Conservation (phyloP, 2,797 vertebrate species). For the Coregonus sp. region DNA sequence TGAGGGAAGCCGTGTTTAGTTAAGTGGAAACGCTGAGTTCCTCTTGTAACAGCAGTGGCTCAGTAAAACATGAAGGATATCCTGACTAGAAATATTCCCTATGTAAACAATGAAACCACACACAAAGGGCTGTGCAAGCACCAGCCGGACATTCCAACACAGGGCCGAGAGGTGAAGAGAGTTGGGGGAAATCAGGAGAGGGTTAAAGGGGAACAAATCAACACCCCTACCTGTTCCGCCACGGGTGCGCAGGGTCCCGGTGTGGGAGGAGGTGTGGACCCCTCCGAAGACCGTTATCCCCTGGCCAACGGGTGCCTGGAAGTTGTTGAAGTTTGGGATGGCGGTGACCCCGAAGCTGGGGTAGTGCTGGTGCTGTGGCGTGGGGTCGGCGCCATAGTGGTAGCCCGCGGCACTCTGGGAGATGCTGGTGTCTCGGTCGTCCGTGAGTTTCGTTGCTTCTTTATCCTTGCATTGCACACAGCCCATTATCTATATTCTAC, state of each 20-base stretch:
- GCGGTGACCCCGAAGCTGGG: constrained; percentile 87
- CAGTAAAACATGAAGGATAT: constrained; percentile 60
- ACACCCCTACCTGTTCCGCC: constrained; percentile 85
- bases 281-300: constrained; percentile 92
- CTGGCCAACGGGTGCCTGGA: constrained; percentile 84
- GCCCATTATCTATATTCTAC: constrained; percentile 97
- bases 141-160: constrained; percentile 51
- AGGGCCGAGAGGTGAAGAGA: constrained; percentile 15
- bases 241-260: constrained; percentile 86
- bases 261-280: constrained; percentile 88
- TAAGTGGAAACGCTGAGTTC: constrained; percentile 54
- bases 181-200: background rate
- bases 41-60: constrained; percentile 43
- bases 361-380: constrained; percentile 90
- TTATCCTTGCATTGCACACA: constrained; percentile 99
- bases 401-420: constrained; percentile 84
- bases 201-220: background rate
- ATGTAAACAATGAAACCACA: constrained; percentile 53
- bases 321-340: constrained; percentile 98
- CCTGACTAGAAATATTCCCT: constrained; percentile 62
- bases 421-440: constrained; percentile 85
- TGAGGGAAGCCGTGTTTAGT: constrained; percentile 33
- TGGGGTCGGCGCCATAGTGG: constrained; percentile 90
- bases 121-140: constrained; percentile 47
- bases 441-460: constrained; percentile 93